These are phyloP conservation scores for Melieria omissa DNA, from an alignment of 2,888 invertebrate species.

Conservation along the genomic window DNA sequence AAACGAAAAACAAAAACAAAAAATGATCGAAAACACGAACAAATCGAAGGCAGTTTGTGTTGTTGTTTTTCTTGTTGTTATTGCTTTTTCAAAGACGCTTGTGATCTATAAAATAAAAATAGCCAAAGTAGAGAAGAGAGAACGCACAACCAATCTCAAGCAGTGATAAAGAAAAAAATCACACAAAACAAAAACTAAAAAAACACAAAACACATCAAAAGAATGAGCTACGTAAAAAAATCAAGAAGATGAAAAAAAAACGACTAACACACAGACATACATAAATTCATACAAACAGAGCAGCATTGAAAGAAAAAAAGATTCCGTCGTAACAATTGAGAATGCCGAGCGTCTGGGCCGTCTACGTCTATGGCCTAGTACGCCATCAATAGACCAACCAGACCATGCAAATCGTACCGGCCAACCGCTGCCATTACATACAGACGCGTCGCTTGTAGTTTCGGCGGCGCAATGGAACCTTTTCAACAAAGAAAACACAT, in stretches of 20 bases:
- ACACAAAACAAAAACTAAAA: constrained; percentile 9
- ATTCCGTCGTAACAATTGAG: constrained; percentile 28
- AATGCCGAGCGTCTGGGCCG: constrained; percentile 8
- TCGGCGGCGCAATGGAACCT: neutral
- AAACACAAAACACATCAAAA: constrained; percentile 22
- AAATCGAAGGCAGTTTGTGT: constrained; percentile 23
- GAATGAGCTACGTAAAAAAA: constrained; percentile 18
- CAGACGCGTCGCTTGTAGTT: neutral
- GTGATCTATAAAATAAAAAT: constrained; percentile 43
- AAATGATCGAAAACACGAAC: constrained; percentile 34
- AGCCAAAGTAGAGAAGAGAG: constrained; percentile 36
- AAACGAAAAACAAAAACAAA: constrained; percentile 25
- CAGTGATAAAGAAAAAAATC: constrained; percentile 8
- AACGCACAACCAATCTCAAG: constrained; percentile 36
- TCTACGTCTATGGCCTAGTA: neutral
- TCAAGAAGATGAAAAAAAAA: neutral
- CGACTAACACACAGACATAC: neutral
- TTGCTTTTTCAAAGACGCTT: constrained; percentile 28
- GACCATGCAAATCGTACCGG: neutral
- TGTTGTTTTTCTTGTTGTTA: constrained; percentile 8
- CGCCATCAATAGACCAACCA: too few species aligned
- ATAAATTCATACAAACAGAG: neutral
- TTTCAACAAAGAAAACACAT: neutral
- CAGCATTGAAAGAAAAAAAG: neutral
- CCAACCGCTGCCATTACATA: neutral